phyloP scores from a whole-genome alignment of 2,797 vertebrate genomes.

The Coluber constrictor region DNA sequence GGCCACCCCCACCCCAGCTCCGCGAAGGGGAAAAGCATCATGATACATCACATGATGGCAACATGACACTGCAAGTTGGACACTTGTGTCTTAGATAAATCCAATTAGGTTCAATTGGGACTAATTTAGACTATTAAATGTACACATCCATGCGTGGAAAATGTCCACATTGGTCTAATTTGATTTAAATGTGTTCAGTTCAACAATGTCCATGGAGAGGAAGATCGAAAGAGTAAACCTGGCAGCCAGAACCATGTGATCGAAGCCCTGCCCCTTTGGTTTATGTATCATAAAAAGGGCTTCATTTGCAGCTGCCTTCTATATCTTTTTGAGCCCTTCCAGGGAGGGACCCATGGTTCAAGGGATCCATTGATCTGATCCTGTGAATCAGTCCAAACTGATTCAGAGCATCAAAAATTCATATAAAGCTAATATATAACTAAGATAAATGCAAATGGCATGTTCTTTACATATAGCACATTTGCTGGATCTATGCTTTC shows the following conservation, averaged over 20 bases:
- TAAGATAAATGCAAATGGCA: neutral
- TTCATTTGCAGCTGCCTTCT: neutral
- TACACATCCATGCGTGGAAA: neutral
- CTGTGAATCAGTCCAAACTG: neutral
- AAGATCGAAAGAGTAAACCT: neutral
- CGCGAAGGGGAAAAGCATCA: no score
- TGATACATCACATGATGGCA: no score
- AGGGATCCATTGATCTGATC: neutral
- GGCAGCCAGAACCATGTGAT: neutral
- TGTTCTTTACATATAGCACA: no score
- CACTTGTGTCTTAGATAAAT: neutral
- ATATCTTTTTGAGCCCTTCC: neutral
- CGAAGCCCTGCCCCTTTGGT: neutral
- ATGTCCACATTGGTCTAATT: neutral
- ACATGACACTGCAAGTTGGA: fast-evolving
- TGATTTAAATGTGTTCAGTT: neutral
- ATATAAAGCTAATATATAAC: neutral
- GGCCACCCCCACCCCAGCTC: no score
- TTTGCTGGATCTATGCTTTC: neutral
- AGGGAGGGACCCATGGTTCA: neutral
- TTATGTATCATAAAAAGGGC: neutral
- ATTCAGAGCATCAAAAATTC: neutral
- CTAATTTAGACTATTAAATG: neutral
- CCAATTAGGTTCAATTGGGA: neutral
- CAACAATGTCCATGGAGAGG: neutral